A percentile compares a stretch with the other conserved stretches of the same genome.
These are phyloP conservation scores for Malurus leucopterus DNA, from an alignment of 2,797 vertebrate species.

Conservation along the genomic window DNA sequence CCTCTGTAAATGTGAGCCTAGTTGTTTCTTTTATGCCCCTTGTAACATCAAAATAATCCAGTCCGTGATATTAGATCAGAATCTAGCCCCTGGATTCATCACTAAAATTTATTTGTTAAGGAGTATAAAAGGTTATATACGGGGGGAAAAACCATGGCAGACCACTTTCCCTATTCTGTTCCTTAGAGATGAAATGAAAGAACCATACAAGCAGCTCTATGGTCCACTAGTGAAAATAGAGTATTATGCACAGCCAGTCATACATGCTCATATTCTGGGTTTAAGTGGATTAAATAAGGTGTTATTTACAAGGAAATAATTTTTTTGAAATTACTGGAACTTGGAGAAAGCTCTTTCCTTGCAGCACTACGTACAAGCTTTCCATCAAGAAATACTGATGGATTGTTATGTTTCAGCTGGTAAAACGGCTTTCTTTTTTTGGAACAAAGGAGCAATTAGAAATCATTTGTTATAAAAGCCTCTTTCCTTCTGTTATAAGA, in stretches of 20 bases:
- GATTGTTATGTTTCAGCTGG: constrained; percentile 77
- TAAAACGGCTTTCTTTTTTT: constrained; percentile 77
- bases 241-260: background rate
- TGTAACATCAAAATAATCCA: background rate
- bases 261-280: constrained; percentile 27
- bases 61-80: background rate
- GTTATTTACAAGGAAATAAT: constrained; percentile 72
- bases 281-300: constrained; percentile 53
- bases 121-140: background rate
- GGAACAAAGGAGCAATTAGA: constrained; percentile 98
- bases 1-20: background rate
- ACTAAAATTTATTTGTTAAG: background rate
- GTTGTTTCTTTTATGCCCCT: background rate
- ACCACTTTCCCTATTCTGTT: background rate
- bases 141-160: background rate
- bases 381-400: constrained; percentile 78
- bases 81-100: background rate
- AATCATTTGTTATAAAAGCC: constrained; percentile 96
- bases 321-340: constrained; percentile 81
- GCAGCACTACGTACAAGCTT: constrained; percentile 75
- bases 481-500: constrained; percentile 84
- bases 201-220: background rate
- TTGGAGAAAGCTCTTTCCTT: constrained; percentile 69
- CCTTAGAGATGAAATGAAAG: background rate
- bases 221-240: background rate